Conservation (phyloP, 2,113 vertebrate species). For the Nansenia antarctica region DNA sequence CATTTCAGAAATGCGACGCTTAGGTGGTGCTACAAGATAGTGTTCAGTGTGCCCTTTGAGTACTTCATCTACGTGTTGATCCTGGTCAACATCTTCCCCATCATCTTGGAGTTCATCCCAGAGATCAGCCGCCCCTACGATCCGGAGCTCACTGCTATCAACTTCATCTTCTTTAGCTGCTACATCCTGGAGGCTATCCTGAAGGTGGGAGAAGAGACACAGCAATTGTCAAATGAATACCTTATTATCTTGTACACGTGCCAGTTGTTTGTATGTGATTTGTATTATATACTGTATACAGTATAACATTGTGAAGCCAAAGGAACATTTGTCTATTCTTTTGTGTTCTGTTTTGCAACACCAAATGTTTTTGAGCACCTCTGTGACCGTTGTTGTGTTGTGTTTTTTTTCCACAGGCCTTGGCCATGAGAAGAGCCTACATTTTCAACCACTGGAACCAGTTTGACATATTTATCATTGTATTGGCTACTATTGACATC, state of each 20-base stretch:
- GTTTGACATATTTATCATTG: slow-evolving; percentile 46
- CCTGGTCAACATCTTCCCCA: slow-evolving; percentile 57
- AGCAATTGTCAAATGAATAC: neutral
- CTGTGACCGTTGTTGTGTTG: neutral
- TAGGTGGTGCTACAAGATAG: slow-evolving; percentile 20
- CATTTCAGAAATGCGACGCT: slow-evolving; percentile 54
- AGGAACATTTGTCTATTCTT: too few species aligned
- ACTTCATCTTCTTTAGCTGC: slow-evolving; percentile 63
- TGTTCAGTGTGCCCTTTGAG: slow-evolving; percentile 66
- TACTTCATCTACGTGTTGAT: slow-evolving; percentile 47
- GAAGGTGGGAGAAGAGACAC: slow-evolving; percentile 53
- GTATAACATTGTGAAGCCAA: too few species aligned
- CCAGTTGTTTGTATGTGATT: too few species aligned
- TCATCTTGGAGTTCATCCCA: slow-evolving; percentile 51
- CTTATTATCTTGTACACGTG: too few species aligned
- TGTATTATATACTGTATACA: too few species aligned
- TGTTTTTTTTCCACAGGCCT: slow-evolving; percentile 18
- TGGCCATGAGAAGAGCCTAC: slow-evolving; percentile 40
- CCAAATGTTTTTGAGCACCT: neutral
- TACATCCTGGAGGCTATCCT: slow-evolving; percentile 44
- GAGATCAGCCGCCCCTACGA: slow-evolving; percentile 26
- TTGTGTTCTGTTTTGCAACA: too few species aligned
- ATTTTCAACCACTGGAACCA: slow-evolving; percentile 48
- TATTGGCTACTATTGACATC: slow-evolving; percentile 38
- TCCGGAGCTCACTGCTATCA: slow-evolving; percentile 38